A percentile compares a stretch with the other conserved stretches of the same genome.
Conservation (phyloP, 2,797 vertebrate genomes). For the Pipistrellus pipistrellus region DNA sequence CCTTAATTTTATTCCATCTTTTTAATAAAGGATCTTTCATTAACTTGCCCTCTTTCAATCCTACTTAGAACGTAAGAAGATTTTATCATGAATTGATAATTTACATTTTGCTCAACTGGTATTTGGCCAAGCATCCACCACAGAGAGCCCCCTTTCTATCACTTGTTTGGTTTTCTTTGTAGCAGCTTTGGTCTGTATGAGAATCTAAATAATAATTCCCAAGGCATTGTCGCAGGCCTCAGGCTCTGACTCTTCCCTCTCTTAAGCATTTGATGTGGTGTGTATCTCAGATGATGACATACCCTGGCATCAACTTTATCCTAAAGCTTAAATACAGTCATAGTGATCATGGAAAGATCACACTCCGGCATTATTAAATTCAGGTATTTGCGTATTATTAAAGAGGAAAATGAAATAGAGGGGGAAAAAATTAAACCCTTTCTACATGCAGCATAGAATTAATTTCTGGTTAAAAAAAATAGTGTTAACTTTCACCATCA, state of each 20-base stretch:
- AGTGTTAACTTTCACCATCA: not conserved
- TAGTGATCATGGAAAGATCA: not conserved
- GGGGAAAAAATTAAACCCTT: not conserved
- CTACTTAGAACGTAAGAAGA: not conserved
- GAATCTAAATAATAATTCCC: not conserved
- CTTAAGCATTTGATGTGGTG: not conserved
- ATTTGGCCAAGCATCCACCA: not conserved
- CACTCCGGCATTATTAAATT: not conserved
- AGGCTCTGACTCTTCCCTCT: not conserved
- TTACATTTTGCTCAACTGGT: not conserved
- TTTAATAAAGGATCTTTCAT: not conserved
- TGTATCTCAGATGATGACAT: not conserved
- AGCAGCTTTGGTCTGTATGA: not conserved
- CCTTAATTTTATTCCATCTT: not conserved
- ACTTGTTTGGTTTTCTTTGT: not conserved
- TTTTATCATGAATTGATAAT: not conserved
- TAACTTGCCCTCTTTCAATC: not conserved
- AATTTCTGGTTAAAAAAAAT: not conserved
- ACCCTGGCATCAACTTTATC: not conserved
- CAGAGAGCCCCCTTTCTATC: not conserved
- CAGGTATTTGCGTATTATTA: not conserved
- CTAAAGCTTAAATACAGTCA: not conserved
- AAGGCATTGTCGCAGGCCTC: not conserved
- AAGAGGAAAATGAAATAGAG: not conserved
- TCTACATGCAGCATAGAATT: not conserved